Evolutionary conservation across 2,113 vertebrate genomes (phyloP).

Genomic region (Daboia siamensis): DNA sequence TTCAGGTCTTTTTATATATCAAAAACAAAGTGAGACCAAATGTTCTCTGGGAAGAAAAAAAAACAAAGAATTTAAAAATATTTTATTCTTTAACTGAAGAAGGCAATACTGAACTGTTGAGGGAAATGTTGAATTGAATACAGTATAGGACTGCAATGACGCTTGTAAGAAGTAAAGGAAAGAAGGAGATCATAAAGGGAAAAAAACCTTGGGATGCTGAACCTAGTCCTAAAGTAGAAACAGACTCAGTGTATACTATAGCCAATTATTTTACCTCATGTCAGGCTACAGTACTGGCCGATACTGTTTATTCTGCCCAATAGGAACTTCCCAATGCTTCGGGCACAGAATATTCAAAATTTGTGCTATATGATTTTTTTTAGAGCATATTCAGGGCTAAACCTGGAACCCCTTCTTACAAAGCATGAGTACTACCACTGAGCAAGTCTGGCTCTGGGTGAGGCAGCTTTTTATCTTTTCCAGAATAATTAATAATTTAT

Average conservation of each 20-base stretch:
- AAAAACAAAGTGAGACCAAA: background rate
- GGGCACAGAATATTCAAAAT: background rate
- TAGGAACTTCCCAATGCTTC: background rate
- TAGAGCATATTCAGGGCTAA: background rate
- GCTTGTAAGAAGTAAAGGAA: background rate
- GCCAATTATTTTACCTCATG: background rate
- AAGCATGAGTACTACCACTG: background rate
- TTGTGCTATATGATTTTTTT: background rate
- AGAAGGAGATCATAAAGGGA: background rate
- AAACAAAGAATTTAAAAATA: rapidly evolving
- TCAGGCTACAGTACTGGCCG: background rate
- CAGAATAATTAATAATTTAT: background rate
- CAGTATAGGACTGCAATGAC: background rate
- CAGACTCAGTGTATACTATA: background rate
- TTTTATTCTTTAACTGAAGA: background rate
- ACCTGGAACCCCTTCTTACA: background rate
- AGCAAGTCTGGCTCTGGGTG: background rate
- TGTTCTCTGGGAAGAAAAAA: background rate
- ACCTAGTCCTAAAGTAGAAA: background rate
- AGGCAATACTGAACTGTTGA: background rate
- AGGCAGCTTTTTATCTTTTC: background rate
- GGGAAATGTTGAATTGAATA: background rate
- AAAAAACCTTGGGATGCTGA: background rate
- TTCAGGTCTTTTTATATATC: background rate
- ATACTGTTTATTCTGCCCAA: background rate